phyloP scores from a whole-genome alignment of 2,113 vertebrate species.

The Smithornis capensis region DNA sequence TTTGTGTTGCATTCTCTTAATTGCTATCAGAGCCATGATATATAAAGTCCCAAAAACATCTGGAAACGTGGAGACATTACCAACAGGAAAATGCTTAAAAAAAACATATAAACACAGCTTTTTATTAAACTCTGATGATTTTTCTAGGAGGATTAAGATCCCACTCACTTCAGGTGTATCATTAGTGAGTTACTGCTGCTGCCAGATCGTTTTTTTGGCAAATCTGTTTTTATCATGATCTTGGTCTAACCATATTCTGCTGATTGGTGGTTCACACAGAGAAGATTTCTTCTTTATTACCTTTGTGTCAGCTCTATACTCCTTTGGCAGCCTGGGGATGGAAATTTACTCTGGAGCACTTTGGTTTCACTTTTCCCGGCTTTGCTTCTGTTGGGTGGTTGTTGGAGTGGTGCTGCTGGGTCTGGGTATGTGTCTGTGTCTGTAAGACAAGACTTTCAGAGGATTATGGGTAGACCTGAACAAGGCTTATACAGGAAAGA shows the following conservation, averaged over 20 bases:
- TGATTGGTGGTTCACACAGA: neutral
- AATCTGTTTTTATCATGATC: neutral
- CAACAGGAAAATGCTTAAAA: neutral
- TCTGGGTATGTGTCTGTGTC: rapidly evolving
- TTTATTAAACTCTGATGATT: neutral
- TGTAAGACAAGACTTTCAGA: neutral
- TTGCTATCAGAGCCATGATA: neutral
- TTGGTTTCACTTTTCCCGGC: neutral
- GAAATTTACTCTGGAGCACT: neutral
- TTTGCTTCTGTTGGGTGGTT: rapidly evolving
- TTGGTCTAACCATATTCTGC: neutral
- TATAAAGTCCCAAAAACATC: neutral
- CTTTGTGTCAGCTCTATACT: neutral
- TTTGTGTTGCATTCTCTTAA: neutral
- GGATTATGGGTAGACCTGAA: neutral
- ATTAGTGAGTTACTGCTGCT: neutral
- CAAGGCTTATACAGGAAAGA: neutral
- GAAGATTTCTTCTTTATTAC: neutral
- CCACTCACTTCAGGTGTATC: neutral
- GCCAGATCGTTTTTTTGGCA: neutral
- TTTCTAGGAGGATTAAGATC: neutral
- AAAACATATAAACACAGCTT: neutral
- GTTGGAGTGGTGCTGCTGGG: neutral
- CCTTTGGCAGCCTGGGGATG: neutral
- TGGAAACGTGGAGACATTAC: neutral